A percentile compares a stretch with the other conserved stretches of the same genome.
These are phyloP conservation scores for Proterorhinus semilunaris DNA, from an alignment of 2,113 vertebrate species.

Conservation along the genomic window DNA sequence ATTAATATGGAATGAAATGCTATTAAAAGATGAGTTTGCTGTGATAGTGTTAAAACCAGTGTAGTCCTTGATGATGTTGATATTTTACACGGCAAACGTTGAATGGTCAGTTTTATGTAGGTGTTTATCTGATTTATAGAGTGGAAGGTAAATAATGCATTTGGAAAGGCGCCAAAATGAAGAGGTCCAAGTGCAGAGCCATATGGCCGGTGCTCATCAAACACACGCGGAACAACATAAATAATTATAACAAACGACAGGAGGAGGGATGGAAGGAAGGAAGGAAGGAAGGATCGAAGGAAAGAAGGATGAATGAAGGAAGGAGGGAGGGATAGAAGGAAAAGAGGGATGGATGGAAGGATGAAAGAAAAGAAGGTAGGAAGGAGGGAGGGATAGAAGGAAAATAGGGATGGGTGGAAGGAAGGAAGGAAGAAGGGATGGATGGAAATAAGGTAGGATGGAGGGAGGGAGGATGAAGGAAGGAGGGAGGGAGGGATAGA, in stretches of 20 bases:
- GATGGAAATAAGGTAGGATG: no score
- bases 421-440: no score
- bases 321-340: slow-evolving; percentile 11
- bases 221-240: slow-evolving; percentile 58
- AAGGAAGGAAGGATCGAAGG: slow-evolving; percentile 23
- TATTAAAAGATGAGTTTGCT: background rate
- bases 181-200: slow-evolving; percentile 62
- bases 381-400: slow-evolving; percentile 42
- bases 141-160: slow-evolving; percentile 45
- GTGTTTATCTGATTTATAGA: slow-evolving; percentile 40
- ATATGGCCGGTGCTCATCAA: slow-evolving; percentile 74
- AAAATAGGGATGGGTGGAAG: slow-evolving; percentile 9
- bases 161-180: slow-evolving; percentile 65
- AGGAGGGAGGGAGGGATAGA: no score
- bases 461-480: no score
- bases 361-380: background rate
- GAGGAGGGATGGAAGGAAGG: slow-evolving; percentile 26
- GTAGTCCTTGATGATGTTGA: background rate
- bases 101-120: slow-evolving; percentile 33
- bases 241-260: slow-evolving; percentile 67
- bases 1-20: slow-evolving; percentile 8
- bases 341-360: slow-evolving; percentile 2
- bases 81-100: slow-evolving; percentile 9
- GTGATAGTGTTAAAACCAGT: no score
- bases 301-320: background rate